Evolutionary conservation across 2,888 invertebrate species (phyloP), one percentile per base, ranked within the genome.

Genomic region (Aphidius colemani): DNA sequence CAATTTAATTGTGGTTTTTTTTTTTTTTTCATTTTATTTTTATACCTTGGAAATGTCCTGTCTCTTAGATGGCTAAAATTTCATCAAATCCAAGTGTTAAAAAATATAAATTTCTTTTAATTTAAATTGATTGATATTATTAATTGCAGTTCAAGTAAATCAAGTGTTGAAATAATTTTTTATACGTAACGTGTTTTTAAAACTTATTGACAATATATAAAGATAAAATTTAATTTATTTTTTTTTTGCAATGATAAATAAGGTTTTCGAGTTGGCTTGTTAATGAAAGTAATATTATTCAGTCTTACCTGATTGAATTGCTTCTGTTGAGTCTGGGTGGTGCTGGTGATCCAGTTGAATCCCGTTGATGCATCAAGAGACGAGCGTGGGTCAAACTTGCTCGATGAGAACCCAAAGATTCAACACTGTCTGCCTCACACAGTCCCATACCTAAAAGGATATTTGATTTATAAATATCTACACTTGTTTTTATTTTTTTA

Each of bases 1-100:
- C 30, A 30, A 30, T 7, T 51, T n/a, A 39, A 40, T 51, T n/a
- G n/a, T n/a, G n/a, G n/a, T n/a, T 6, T 8, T 39, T 7, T 6
- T 51, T 10, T 39, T 51, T n/a, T 51, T 51, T n/a, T 51, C 9
- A 4, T 39, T 51, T 39, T 40, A 10, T 39, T 71, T 72, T 75
- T 84, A 88, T 92, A 92, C 93, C 94, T 94, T 88, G 93, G 93
- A 85, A 93, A 94, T 75, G 94, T 94, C 92, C 94, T 89, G 88
- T 93, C 93, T 89, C 91, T 90, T 84, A 93, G 92, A 86, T 93
- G 93, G 92, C 94, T 93, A 84, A 82, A 82, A 83, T 75, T 78
- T 76, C 77, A 81, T 77, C 74, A 74, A 74, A 76, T 60, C 71
- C 67, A 46, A 50, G 44, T 57, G 45, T 51, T 53, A 11, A 61